A percentile compares a stretch with the other conserved stretches of the same genome.
Conservation (phyloP, 2,888 invertebrate genomes). For the Chydorus sphaericus region DNA sequence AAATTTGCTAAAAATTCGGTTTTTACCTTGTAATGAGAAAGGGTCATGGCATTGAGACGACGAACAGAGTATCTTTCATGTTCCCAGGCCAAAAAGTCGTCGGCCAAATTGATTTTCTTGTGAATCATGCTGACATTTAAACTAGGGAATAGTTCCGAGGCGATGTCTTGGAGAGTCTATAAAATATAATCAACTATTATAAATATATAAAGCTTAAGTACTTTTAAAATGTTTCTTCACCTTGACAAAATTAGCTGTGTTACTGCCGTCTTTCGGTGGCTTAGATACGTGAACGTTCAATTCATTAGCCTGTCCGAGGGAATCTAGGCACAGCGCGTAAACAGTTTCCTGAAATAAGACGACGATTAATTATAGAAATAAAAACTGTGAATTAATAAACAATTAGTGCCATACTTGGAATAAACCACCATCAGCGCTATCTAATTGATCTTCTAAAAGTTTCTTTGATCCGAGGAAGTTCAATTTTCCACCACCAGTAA, state of each 20-base stretch:
- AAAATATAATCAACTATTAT: constrained; percentile 1
- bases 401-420: constrained; percentile 45
- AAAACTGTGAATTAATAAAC: background rate
- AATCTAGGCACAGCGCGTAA: constrained; percentile 77
- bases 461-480: constrained; percentile 93
- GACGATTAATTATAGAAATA: constrained; percentile 17
- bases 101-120: constrained; percentile 93
- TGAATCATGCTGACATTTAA: constrained; percentile 54
- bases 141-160: constrained; percentile 29
- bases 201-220: constrained; percentile 1
- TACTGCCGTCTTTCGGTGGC: constrained; percentile 72
- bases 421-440: constrained; percentile 51
- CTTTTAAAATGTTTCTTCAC: constrained; percentile 25
- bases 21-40: constrained; percentile 38
- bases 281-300: constrained; percentile 90
- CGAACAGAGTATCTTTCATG: constrained; percentile 91
- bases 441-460: constrained; percentile 86
- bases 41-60: constrained; percentile 76
- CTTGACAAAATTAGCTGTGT: constrained; percentile 40
- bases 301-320: constrained; percentile 43
- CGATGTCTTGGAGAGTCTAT: constrained; percentile 44
- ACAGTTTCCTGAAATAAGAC: constrained; percentile 52
- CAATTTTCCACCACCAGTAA: constrained; percentile 78
- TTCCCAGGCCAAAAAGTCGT: constrained; percentile 85
- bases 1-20: background rate